Evolutionary conservation across 2,888 invertebrate species (phyloP), one percentile per base, ranked within the genome.

Genomic region (Pseudoips prasinana): DNA sequence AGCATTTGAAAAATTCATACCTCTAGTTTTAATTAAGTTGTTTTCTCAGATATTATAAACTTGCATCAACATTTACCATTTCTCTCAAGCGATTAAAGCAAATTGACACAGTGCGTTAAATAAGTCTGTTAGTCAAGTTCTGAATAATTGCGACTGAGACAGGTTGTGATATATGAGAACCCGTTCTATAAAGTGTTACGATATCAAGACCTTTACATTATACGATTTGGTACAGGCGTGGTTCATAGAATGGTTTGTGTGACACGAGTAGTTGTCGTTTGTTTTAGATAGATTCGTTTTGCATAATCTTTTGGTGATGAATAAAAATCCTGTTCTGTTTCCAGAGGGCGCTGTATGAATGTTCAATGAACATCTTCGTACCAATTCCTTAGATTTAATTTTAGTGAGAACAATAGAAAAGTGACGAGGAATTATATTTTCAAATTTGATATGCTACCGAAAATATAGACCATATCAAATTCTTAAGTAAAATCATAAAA

Each of bases 121-220:
- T 33, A 28, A 33, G 39, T 42, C 32, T 42, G 25, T 46, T 42
- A 37, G 34, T 26, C 18, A 49, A 33, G 37, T 38, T 33, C 23
- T 39, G 32, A 54, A 46, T 53, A 46, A 55, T 41, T 37, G 40
- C 33, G 28, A 33, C 25, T 24, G 40, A 17, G 39, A 46, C 39
- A 41, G 41, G 39, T 55, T 51, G 39, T 47, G 39, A 45, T 36
- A 44, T 47, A 46, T 44, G 22, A 11, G 30, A 58, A 55, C 59
- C 46, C 51, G 58, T 60, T 56, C 11, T 30, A 32, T 48, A 34
- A 39, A 46, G 25, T 38, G 40, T 55, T 55, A 46, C 46, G 46
- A 41, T 47, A 49, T 22, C 11, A 22, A 60, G 61, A 57, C 50
- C 54, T 60, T 61, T 61, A 42, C 35, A 46, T 55, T 52, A 45